Conservation (phyloP, 2,797 vertebrate species). For the Danio kyathit region DNA sequence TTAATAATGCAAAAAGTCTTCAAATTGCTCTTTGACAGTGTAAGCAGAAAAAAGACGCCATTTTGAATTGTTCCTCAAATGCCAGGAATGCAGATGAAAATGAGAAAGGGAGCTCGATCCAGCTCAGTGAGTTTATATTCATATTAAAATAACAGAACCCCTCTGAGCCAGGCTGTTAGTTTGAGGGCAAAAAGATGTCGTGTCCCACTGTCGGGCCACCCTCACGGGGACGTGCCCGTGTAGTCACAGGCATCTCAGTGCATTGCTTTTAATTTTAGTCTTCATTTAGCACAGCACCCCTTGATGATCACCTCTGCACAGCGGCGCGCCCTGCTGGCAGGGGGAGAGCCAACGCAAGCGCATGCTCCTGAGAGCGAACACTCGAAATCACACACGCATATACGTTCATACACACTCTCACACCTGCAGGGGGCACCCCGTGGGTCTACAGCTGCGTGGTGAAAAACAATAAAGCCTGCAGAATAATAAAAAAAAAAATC, state of each 20-base stretch:
- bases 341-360: constrained; percentile 10
- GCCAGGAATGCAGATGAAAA: constrained; percentile 26
- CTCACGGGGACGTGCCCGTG: constrained; percentile 25
- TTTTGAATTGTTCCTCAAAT: constrained; percentile 37
- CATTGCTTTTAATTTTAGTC: constrained; percentile 63
- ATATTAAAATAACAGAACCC: constrained; percentile 56
- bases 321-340: constrained; percentile 58
- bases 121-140: constrained; percentile 48
- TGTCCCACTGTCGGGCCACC: constrained; percentile 40
- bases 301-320: constrained; percentile 49
- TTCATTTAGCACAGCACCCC: constrained; percentile 54
- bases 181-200: constrained; percentile 29
- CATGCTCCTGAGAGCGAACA: constrained; percentile 17
- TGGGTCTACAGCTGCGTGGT: constrained; percentile 75
- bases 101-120: constrained; percentile 14
- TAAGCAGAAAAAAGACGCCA: neutral
- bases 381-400: constrained; percentile 1
- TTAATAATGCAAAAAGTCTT: neutral
- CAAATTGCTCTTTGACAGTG: neutral
- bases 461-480: constrained; percentile 74
- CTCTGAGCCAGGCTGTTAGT: constrained; percentile 43
- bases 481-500: constrained; percentile 60
- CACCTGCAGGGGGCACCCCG: constrained; percentile 66
- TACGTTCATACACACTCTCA: constrained; percentile 49
- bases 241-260: constrained; percentile 45